These are phyloP conservation scores for Pithys albifrons DNA, from an alignment of 2,113 vertebrate genomes.

Conservation along the genomic window DNA sequence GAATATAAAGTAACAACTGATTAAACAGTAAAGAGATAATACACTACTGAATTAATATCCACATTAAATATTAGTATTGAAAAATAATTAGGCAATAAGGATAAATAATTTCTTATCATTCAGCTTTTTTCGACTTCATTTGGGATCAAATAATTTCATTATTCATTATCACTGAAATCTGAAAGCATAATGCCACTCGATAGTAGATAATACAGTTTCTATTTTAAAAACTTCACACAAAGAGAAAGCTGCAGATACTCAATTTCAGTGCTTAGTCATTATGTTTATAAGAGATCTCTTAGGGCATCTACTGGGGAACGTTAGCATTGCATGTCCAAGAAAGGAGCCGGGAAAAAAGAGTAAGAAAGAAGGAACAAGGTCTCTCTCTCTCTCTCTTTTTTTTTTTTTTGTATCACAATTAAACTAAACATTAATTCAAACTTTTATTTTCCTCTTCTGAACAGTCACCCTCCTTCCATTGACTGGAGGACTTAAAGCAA, in stretches of 20 bases:
- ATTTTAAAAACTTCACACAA: neutral
- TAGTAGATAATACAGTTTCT: neutral
- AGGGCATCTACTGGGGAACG: slow-evolving; percentile 72
- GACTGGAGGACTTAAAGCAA: neutral
- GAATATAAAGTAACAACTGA: slow-evolving; percentile 3
- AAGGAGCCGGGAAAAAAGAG: neutral
- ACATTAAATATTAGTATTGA: slow-evolving; percentile 6
- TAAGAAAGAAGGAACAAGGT: neutral
- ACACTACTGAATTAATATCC: neutral
- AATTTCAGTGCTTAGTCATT: neutral
- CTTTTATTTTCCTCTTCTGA: neutral
- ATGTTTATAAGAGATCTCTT: slow-evolving; percentile 70
- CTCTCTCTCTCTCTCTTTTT: neutral
- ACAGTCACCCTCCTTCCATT: accelerated
- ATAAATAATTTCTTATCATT: slow-evolving; percentile 45
- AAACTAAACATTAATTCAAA: neutral
- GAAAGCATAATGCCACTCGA: neutral
- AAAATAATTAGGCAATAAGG: neutral
- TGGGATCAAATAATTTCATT: neutral
- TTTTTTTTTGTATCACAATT: neutral
- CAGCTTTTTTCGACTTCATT: neutral
- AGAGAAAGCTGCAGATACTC: neutral
- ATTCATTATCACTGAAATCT: slow-evolving; percentile 1
- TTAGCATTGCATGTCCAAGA: slow-evolving; percentile 58
- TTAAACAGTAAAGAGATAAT: slow-evolving; percentile 16